phyloP scores from a whole-genome alignment of 1,140 invertebrate genomes.

The Ladona fulva region DNA sequence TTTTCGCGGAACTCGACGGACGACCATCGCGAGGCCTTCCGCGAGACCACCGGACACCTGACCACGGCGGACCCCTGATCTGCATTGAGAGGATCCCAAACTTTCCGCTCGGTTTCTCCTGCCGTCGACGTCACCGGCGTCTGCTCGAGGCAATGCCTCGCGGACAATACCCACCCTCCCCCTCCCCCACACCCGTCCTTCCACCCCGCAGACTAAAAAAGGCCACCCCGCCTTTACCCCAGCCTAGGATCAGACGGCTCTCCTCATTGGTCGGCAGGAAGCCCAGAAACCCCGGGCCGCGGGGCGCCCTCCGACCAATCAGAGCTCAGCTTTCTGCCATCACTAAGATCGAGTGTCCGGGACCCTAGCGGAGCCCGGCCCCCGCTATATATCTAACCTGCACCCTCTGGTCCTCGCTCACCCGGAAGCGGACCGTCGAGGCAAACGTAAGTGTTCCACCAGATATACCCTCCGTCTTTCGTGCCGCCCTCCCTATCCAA shows the following conservation, averaged over 20 bases:
- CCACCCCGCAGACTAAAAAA: constrained; percentile 7
- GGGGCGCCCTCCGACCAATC: neutral
- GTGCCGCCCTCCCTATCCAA: neutral
- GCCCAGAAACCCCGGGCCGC: neutral
- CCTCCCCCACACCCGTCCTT: neutral
- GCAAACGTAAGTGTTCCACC: neutral
- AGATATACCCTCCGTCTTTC: neutral
- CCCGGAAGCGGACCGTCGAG: constrained; percentile 3
- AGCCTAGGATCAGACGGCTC: neutral
- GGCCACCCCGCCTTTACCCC: neutral
- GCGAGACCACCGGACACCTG: no score
- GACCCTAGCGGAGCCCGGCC: neutral
- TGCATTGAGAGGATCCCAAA: no score
- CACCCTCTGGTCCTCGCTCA: neutral
- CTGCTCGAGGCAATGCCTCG: neutral
- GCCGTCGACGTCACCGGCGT: neutral
- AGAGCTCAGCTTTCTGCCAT: neutral
- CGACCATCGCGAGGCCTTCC: no score
- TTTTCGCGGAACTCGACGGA: no score
- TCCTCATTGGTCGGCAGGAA: neutral
- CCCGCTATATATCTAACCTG: neutral
- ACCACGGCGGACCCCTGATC: no score
- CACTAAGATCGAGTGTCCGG: constrained; percentile 1
- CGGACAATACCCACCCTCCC: neutral
- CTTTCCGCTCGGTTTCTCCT: neutral